Evolutionary conservation across 2,888 invertebrate species (phyloP).

Genomic region (Cerceris ruficornis): DNA sequence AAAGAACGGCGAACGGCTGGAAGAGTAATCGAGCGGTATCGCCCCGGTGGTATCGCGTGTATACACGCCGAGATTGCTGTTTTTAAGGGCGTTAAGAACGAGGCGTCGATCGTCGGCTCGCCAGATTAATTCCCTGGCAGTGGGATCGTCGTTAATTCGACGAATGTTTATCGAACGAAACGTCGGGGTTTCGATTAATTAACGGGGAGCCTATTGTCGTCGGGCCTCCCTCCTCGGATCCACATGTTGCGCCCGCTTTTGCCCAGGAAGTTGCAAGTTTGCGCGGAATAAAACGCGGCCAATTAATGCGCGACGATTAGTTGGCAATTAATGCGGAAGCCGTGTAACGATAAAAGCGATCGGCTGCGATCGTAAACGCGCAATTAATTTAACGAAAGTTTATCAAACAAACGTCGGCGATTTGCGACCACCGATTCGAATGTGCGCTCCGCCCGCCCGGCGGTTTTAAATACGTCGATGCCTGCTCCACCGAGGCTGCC

Average conservation of each 20-base stretch:
- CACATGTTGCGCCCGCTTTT: not conserved
- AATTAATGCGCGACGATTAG: constrained; percentile 1
- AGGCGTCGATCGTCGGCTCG: not conserved
- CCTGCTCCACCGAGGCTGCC: not conserved
- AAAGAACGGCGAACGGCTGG: too few species aligned
- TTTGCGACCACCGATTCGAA: constrained; percentile 34
- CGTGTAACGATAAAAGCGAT: not conserved
- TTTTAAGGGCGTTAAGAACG: not conserved
- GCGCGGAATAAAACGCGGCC: constrained; percentile 1
- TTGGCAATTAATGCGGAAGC: constrained; percentile 1
- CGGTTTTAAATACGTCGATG: constrained; percentile 20
- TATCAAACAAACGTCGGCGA: constrained; percentile 42
- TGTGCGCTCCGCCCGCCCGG: constrained; percentile 24
- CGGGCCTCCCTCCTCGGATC: too few species aligned
- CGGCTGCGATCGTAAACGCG: not conserved
- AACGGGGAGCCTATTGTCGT: too few species aligned
- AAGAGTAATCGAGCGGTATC: too few species aligned
- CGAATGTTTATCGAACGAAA: not conserved
- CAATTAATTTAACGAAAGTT: constrained; percentile 38
- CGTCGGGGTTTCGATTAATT: too few species aligned
- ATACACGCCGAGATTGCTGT: not conserved
- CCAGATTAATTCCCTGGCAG: not conserved
- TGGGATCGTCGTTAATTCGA: not conserved
- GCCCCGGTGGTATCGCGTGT: too few species aligned
- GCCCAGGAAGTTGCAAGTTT: not conserved